Conservation (phyloP, 2,888 invertebrate genomes). For the Aleiodes testaceus region DNA sequence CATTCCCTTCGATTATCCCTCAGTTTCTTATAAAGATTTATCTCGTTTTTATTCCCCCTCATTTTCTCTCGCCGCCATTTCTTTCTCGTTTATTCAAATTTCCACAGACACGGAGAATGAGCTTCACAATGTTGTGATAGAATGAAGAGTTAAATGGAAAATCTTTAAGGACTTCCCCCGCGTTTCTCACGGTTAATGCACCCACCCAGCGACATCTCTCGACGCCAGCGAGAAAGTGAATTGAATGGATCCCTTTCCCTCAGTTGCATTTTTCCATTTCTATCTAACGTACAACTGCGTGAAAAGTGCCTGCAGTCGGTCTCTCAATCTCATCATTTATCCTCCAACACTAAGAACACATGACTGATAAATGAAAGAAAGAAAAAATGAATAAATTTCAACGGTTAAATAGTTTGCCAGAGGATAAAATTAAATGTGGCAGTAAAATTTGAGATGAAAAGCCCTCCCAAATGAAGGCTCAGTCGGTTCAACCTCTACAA, state of each 20-base stretch:
- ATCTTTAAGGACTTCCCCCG: conserved; percentile 15
- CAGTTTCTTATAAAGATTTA: conserved; percentile 16
- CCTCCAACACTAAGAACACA: not conserved
- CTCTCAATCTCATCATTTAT: not conserved
- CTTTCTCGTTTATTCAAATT: conserved; percentile 11
- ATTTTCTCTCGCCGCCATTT: conserved; percentile 27
- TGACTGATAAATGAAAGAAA: conserved; percentile 33
- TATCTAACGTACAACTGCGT: conserved; percentile 8
- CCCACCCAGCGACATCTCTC: conserved; percentile 20
- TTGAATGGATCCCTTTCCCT: conserved; percentile 32
- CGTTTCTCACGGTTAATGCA: conserved; percentile 40
- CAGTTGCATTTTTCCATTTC: conserved; percentile 7
- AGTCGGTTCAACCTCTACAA: conserved; percentile 43
- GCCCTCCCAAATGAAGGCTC: conserved; percentile 38
- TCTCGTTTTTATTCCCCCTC: conserved; percentile 41
- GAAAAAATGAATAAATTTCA: not conserved
- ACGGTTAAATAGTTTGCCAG: no score
- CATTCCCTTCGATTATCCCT: conserved; percentile 1
- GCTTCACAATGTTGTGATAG: not conserved
- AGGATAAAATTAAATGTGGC: no score
- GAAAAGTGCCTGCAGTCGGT: conserved; percentile 23
- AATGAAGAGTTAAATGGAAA: not conserved
- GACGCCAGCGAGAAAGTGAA: conserved; percentile 5
- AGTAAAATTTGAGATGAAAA: conserved; percentile 4
- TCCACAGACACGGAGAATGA: no score